Conservation (phyloP, 64 coral and sea anemone genomes). For the Stichodactyla helianthus region DNA sequence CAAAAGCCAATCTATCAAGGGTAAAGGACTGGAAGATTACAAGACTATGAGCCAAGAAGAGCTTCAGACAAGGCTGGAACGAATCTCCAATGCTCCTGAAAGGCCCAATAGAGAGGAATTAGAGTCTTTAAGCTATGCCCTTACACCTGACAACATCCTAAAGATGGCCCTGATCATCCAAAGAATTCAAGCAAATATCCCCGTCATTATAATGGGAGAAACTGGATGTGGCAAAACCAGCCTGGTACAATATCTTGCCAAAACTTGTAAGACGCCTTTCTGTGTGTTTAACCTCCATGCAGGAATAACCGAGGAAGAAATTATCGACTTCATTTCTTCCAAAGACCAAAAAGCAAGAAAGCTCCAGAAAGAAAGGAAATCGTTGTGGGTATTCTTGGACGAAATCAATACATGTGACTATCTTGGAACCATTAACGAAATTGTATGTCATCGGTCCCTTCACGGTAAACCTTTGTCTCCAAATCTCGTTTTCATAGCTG, state of each 20-base stretch:
- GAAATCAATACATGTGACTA: conserved; percentile 89
- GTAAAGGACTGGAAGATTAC: conserved; percentile 64
- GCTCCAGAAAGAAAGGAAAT: background rate
- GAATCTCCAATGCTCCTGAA: conserved; percentile 38
- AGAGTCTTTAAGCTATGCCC: conserved; percentile 40
- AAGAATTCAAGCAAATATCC: conserved; percentile 73
- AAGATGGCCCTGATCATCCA: conserved; percentile 94
- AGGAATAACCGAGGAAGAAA: conserved; percentile 56
- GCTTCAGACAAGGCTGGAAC: conserved; percentile 62
- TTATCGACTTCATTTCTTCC: conserved; percentile 42
- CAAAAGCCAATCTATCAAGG: conserved; percentile 66
- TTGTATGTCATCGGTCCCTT: conserved; percentile 66
- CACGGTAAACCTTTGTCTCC: conserved; percentile 59
- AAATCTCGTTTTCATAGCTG: conserved; percentile 78
- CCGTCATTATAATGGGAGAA: conserved; percentile 95
- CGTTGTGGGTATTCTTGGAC: conserved; percentile 84
- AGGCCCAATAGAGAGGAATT: conserved; percentile 1
- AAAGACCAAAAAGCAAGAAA: conserved; percentile 29
- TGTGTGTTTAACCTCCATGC: conserved; percentile 83
- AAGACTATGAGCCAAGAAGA: conserved; percentile 56
- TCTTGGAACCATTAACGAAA: conserved; percentile 62
- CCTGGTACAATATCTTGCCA: conserved; percentile 79
- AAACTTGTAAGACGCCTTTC: conserved; percentile 63
- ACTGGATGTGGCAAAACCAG: conserved; percentile 97
- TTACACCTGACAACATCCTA: conserved; percentile 91